Evolutionary conservation across 2,888 invertebrate species (phyloP).

Genomic region (Microplitis deprimator): DNA sequence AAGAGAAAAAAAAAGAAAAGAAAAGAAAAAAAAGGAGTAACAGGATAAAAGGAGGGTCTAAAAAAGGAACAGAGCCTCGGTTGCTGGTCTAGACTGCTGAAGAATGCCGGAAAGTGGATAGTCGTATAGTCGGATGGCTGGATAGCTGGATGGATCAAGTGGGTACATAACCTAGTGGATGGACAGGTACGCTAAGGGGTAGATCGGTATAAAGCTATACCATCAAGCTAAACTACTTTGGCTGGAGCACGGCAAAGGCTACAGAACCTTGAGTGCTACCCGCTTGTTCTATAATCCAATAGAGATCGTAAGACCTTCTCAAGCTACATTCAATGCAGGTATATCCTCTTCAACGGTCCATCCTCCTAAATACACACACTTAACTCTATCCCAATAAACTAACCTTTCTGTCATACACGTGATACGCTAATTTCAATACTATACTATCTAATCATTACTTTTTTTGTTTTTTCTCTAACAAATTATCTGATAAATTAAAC

Average conservation of each 20-base stretch:
- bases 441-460: too few species aligned
- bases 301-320: conserved; percentile 62
- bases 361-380: too few species aligned
- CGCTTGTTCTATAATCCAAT: conserved; percentile 65
- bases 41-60: conserved; percentile 13
- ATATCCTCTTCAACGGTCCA: neutral
- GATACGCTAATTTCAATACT: conserved; percentile 59
- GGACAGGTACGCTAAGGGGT: conserved; percentile 59
- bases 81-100: neutral
- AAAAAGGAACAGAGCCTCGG: conserved; percentile 10
- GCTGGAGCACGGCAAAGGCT: conserved; percentile 53
- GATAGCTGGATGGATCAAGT: conserved; percentile 16
- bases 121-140: neutral
- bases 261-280: conserved; percentile 61
- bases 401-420: conserved; percentile 38
- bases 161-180: conserved; percentile 61
- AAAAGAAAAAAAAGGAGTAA: conserved; percentile 13
- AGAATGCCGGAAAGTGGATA: neutral
- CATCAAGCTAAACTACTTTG: conserved; percentile 62
- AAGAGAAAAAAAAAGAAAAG: neutral
- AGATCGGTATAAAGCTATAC: conserved; percentile 59
- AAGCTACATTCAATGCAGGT: conserved; percentile 49
- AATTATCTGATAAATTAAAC: too few species aligned
- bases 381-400: too few species aligned
- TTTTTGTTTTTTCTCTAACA: too few species aligned